phyloP scores from a whole-genome alignment of 2,888 invertebrate species.

The Agrotis exclamationis region DNA sequence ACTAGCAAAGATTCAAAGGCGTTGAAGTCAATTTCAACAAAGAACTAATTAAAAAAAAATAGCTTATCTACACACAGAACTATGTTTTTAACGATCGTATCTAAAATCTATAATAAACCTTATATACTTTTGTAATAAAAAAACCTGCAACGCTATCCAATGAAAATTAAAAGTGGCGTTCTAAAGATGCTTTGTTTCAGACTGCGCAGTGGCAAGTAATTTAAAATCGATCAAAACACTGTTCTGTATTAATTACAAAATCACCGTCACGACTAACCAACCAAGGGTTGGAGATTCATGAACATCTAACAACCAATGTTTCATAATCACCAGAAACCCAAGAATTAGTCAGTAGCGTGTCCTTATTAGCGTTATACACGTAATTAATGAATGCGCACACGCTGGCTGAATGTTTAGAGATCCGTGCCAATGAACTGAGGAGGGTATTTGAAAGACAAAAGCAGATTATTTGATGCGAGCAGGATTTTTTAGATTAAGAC shows the following conservation, averaged over 20 bases:
- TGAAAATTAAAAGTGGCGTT: background rate
- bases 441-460: conserved; percentile 37
- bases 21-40: too few species aligned
- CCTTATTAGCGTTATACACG: conserved; percentile 46
- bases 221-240: background rate
- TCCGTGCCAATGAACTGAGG: conserved; percentile 38
- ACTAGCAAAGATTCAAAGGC: too few species aligned
- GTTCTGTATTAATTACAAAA: background rate
- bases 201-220: background rate
- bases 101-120: too few species aligned
- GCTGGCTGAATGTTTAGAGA: conserved; percentile 33
- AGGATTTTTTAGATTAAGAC: too few species aligned
- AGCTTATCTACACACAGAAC: too few species aligned
- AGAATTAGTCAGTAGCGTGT: conserved; percentile 46
- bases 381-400: conserved; percentile 41
- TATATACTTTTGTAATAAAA: too few species aligned
- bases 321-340: conserved; percentile 21
- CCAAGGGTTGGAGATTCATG: background rate
- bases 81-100: background rate
- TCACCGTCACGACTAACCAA: conserved; percentile 1
- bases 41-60: too few species aligned
- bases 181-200: background rate
- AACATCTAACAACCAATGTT: conserved; percentile 2
- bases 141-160: background rate
- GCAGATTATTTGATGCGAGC: conserved; percentile 13